Evolutionary conservation across 2,888 invertebrate species (phyloP).

Genomic region (Nomada fabriciana): DNA sequence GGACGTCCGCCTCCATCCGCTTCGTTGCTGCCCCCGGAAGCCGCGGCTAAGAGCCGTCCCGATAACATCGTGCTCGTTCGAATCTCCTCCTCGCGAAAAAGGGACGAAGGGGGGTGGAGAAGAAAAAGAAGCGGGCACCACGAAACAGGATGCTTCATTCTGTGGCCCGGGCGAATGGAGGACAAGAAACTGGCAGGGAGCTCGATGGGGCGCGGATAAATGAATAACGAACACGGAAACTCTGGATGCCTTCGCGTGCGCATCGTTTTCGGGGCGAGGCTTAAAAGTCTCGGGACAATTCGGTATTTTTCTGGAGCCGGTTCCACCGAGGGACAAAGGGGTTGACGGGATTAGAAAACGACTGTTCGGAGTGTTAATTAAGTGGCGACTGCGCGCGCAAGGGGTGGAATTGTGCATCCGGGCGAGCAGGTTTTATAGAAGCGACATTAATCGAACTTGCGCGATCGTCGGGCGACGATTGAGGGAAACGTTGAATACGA

Average conservation of each 20-base stretch:
- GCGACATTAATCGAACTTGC: no score
- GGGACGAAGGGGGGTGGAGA: not conserved
- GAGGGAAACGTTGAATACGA: no score
- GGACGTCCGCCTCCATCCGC: constrained; percentile 61
- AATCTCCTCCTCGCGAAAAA: not conserved
- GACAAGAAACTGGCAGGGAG: not conserved
- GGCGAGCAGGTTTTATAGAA: no score
- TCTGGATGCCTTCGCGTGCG: constrained; percentile 29
- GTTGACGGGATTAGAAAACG: not conserved
- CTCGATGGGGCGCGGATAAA: constrained; percentile 26
- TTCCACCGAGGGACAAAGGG: not conserved
- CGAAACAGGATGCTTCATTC: constrained; percentile 5
- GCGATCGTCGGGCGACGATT: no score
- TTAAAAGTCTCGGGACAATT: constrained; percentile 22
- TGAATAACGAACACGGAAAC: constrained; percentile 30
- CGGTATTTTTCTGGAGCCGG: not conserved
- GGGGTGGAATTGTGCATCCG: no score
- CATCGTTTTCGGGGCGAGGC: constrained; percentile 9
- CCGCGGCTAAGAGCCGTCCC: constrained; percentile 43
- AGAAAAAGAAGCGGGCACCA: not conserved
- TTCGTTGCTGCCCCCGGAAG: constrained; percentile 59
- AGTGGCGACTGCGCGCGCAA: not conserved
- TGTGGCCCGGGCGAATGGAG: not conserved
- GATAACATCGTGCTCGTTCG: constrained; percentile 17
- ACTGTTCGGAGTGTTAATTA: constrained; percentile 9